These are phyloP conservation scores for Agonum fuliginosum DNA, from an alignment of 2,888 invertebrate genomes.

Conservation along the genomic window DNA sequence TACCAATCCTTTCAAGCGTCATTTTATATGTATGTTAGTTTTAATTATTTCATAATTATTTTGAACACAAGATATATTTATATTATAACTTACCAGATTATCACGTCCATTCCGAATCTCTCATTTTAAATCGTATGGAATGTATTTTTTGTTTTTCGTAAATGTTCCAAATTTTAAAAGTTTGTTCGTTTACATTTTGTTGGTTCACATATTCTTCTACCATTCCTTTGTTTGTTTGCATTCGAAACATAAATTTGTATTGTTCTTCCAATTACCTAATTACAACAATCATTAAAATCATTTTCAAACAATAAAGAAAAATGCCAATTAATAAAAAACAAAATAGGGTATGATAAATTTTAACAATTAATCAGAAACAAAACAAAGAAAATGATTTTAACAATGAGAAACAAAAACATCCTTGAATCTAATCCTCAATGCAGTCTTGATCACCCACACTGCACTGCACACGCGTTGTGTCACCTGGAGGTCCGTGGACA, in stretches of 20 bases:
- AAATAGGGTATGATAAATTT: neutral
- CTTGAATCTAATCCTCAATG: neutral
- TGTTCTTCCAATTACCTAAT: neutral
- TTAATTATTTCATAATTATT: no score
- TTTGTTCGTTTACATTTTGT: neutral
- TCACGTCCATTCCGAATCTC: slow-evolving; percentile 49
- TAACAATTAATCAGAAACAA: neutral
- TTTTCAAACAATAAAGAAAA: neutral
- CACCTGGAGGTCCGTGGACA: slow-evolving; percentile 6
- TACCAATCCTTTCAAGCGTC: no score
- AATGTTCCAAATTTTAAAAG: slow-evolving; percentile 38
- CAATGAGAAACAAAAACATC: neutral
- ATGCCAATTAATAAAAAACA: neutral
- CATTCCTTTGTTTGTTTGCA: slow-evolving; percentile 45
- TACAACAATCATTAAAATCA: neutral
- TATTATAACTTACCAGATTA: slow-evolving; percentile 12
- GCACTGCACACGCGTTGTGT: neutral
- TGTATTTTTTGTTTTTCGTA: slow-evolving; percentile 52
- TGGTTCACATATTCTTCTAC: slow-evolving; percentile 6
- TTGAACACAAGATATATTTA: no score
- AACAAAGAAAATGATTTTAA: neutral
- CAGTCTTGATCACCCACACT: neutral
- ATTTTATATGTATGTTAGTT: no score
- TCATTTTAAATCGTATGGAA: slow-evolving; percentile 54
- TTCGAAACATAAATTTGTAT: neutral